Evolutionary conservation across 2,888 invertebrate genomes (phyloP), one percentile per base, ranked within the genome.

Genomic region (Thysanoteuthis rhombus): DNA sequence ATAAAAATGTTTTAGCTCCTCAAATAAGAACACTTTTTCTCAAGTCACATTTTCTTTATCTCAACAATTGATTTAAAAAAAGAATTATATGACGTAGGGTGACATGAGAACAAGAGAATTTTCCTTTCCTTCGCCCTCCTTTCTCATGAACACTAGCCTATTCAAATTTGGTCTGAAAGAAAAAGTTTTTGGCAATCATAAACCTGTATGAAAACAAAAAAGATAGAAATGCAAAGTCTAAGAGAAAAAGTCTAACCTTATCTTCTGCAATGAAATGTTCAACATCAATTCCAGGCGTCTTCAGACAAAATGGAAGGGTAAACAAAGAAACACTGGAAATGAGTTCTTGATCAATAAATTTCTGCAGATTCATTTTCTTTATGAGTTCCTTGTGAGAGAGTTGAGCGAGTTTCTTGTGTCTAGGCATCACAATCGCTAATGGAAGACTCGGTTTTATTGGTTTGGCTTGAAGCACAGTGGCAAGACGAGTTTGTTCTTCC

Each of bases 401-500:
- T 36, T 1, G 38, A 90, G 90, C 28, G 28, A 28, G 40, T 40
- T 39, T 90, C 38, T 90, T 28, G n/a, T 92, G 42, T 8, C 45
- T 28, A 32, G 95, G 95, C n/a, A 95, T 93, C 89, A 96, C 89
- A 52, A 96, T 93, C n/a, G 96, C 95, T 95, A 96, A 94, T 45
- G 96, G 96, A 36, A 96, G 94, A 1, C 95, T 94, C 38, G 96
- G 96, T 92, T 93, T 75, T 19, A 93, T 93, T 25, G 95, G 95
- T 89, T 95, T 96, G 42, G 95, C 94, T 45, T 95, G 94, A 19
- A 96, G 94, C 36, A 96, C 91, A 93, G 94, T 94, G 36, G 95
- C 94, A 91, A 96, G 94, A 89, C 96, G 94, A 89, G 93, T 94
- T n/a, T 94, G 93, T 16, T 94, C 95, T 89, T 95, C 94, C 58